phyloP scores from a whole-genome alignment of 2,888 invertebrate species.

The Acleris cristana region DNA sequence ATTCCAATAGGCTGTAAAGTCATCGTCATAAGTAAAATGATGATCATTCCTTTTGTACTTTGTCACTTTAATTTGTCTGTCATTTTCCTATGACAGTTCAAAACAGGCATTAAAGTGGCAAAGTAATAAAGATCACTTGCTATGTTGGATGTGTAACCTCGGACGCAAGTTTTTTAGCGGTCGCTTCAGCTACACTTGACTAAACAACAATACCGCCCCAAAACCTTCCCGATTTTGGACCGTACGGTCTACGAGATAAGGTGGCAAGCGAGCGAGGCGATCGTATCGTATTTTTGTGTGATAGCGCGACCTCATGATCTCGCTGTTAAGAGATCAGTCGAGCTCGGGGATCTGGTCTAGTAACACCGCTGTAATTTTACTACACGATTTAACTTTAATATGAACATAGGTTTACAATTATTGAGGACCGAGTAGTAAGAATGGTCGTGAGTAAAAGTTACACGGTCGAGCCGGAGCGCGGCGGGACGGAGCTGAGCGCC shows the following conservation, averaged over 20 bases:
- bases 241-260: neutral
- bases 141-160: constrained; percentile 9
- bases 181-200: constrained; percentile 23
- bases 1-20: no score
- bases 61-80: no score
- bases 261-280: neutral
- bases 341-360: neutral
- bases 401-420: constrained; percentile 38
- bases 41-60: no score
- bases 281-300: constrained; percentile 1
- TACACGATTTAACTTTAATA: neutral
- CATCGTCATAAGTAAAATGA: no score
- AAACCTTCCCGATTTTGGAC: neutral
- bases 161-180: constrained; percentile 10
- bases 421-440: constrained; percentile 22
- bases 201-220: constrained; percentile 3
- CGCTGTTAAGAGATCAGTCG: constrained; percentile 18
- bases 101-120: no score
- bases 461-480: no score
- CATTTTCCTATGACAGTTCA: no score
- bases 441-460: neutral
- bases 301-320: constrained; percentile 27
- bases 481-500: no score
- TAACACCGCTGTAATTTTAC: constrained; percentile 9
- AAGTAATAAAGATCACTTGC: no score